Evolutionary conservation across 2,113 vertebrate species (phyloP).

Genomic region (Hippolais icterina): DNA sequence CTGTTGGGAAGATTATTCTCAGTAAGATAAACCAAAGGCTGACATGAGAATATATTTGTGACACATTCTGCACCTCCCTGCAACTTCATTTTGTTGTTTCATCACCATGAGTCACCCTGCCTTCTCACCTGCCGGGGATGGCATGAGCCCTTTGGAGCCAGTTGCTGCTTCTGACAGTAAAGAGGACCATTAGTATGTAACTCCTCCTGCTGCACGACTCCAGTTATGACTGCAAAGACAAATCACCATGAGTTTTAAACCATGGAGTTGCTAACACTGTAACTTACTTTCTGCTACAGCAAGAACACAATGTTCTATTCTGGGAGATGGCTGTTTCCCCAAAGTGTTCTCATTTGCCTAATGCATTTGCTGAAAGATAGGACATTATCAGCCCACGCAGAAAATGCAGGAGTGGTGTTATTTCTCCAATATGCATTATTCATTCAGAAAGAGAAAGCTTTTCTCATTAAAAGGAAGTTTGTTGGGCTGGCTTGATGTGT

Average conservation of each 20-base stretch:
- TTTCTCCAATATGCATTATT: constrained; percentile 49
- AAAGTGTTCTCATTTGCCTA: constrained; percentile 2
- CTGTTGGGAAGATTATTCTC: not conserved
- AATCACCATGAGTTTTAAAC: not conserved
- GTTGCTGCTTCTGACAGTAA: not conserved
- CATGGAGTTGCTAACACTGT: not conserved
- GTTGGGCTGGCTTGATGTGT: not conserved
- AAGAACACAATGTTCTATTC: constrained; percentile 29
- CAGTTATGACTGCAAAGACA: not conserved
- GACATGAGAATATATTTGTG: fast-evolving
- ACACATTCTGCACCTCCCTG: not conserved
- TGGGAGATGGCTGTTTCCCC: constrained; percentile 6
- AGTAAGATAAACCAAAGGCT: not conserved
- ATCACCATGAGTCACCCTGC: not conserved
- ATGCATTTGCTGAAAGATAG: constrained; percentile 35
- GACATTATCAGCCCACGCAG: not conserved
- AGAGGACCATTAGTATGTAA: not conserved
- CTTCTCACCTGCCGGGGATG: not conserved
- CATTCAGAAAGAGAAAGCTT: constrained; percentile 7
- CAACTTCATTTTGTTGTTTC: not conserved
- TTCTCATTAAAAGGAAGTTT: not conserved
- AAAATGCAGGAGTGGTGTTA: not conserved
- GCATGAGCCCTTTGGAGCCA: not conserved
- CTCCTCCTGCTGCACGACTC: not conserved
- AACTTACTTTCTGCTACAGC: not conserved